Base-by-base conservation (phyloP, 2,888 invertebrate species). In the Agrochola litura region DNA sequence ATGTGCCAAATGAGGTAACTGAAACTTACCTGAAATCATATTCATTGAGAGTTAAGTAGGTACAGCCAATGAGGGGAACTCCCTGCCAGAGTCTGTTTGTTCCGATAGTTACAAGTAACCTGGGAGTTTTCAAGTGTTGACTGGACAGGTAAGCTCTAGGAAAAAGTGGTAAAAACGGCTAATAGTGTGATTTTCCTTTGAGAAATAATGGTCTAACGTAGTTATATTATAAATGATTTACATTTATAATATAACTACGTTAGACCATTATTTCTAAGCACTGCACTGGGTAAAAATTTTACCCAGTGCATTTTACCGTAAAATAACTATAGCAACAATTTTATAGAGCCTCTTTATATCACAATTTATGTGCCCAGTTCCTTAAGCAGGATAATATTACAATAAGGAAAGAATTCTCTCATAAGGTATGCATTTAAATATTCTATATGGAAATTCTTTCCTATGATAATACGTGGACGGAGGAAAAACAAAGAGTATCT, bases 351-450 rank as follows among this genome's bases (percentile, higher is more conserved):
- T 63, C 30, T 56, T 54, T 52, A 65, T 60, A 56, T 56, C 19
- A 68, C 54, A 46, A 65, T 46, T 63, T 37, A 68, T 64, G 41
- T 61, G 52, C 46, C 41, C 61, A 67, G 37, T 69, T 65, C 25
- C 63, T 68, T 41, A n/a, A 69, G 41, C 46, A 72, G 61, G 81
- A 76, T 73, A 72, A 73, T 84, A 76, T 84, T 76, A 80, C 72
- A 84, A 80, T 66, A 80, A 80, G 66, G 69, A 80, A 84, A 58
- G 81, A 84, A 83, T 83, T 76, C 58, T 65, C 81, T 73, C n/a
- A 56, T 80, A 83, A 76, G 81, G 81, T 84, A 83, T 84, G 76
- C 69, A 84, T 84, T 84, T 83, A 84, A 83, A 83, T 84, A 83
- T 84, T 84, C 66, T 63, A 76, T 84, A 83, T 73, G 81, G 81